Conservation (phyloP, 2,888 invertebrate genomes). For the Temnothorax unifasciatus region DNA sequence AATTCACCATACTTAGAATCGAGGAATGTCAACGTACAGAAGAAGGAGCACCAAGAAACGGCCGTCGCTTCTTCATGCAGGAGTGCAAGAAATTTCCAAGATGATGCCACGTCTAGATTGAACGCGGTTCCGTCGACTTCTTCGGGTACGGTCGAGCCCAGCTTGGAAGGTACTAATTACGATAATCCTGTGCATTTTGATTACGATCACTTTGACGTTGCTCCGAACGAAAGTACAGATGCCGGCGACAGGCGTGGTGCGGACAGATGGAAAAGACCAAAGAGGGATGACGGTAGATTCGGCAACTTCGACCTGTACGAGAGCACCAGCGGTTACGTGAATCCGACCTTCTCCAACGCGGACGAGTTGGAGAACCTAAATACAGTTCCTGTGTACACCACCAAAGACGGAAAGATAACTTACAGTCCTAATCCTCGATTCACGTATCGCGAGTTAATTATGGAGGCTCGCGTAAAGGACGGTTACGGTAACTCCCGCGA, state of each 20-base stretch:
- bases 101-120: slow-evolving; percentile 30
- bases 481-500: slow-evolving; percentile 59
- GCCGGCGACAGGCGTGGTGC: slow-evolving; percentile 36
- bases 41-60: slow-evolving; percentile 54
- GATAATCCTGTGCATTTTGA: slow-evolving; percentile 57
- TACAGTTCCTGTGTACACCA: slow-evolving; percentile 84
- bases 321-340: slow-evolving; percentile 76
- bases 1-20: background rate
- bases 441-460: slow-evolving; percentile 81
- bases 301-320: slow-evolving; percentile 64
- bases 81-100: slow-evolving; percentile 42
- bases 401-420: slow-evolving; percentile 85
- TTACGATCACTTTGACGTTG: slow-evolving; percentile 78
- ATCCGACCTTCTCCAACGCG: slow-evolving; percentile 78
- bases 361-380: slow-evolving; percentile 81
- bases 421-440: slow-evolving; percentile 84
- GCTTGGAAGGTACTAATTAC: slow-evolving; percentile 36
- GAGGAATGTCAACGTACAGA: slow-evolving; percentile 25
- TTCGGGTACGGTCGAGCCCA: slow-evolving; percentile 37
- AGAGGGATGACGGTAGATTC: slow-evolving; percentile 59
- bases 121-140: slow-evolving; percentile 49
- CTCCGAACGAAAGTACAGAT: slow-evolving; percentile 70
- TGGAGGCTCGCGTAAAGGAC: slow-evolving; percentile 80
- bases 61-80: slow-evolving; percentile 3
- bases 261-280: slow-evolving; percentile 64